Evolutionary conservation across 2,113 vertebrate genomes (phyloP), one percentile per base, ranked within the genome.

Genomic region (Turnix velox): DNA sequence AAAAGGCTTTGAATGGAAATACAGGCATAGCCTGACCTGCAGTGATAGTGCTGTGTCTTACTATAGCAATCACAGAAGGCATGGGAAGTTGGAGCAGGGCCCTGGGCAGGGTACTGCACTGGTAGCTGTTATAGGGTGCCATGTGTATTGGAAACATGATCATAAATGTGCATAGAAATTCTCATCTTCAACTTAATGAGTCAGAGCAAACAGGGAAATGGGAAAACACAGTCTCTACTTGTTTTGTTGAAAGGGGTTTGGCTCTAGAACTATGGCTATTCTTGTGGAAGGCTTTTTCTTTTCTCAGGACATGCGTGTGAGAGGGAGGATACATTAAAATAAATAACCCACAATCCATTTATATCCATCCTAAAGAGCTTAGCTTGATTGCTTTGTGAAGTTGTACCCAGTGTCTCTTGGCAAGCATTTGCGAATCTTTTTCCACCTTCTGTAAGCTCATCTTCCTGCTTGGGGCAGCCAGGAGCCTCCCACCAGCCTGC

Each of bases 161-260:
- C 78, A 95, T 97, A 97, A 97, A 97, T 83, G 81, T 67, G 57
- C 67, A 90, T 96, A 94, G 92, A 96, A 93, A 92, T 90, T 95
- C 91, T 92, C 71, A 61, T 93, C 92, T 93, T 96, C 86, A 83
- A 93, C 81, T 93, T 94, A 87, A 94, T 96, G 90, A 96, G 84
- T 96, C 93, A 97, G 93, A 95, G 82, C 61, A 96, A 95, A 97
- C 54, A 97, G 84, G 93, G 95, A 98, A 98, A 96, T 91, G 62
- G 71, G 67, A 92, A 96, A 96, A 95, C 14, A 14, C 42, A 46
- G 87, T 95, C 89, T 88, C 88, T 92, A 69, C 62, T 85, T 69
- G 43, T 87, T 96, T 96, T 90, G 74, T 75, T 69, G 92, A 84
- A 67, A 63, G 62, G 57, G 76, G 24, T 71, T 93, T 82, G 80